Conservation (phyloP, 1,140 invertebrate species). For the Ceratina calcarata region DNA sequence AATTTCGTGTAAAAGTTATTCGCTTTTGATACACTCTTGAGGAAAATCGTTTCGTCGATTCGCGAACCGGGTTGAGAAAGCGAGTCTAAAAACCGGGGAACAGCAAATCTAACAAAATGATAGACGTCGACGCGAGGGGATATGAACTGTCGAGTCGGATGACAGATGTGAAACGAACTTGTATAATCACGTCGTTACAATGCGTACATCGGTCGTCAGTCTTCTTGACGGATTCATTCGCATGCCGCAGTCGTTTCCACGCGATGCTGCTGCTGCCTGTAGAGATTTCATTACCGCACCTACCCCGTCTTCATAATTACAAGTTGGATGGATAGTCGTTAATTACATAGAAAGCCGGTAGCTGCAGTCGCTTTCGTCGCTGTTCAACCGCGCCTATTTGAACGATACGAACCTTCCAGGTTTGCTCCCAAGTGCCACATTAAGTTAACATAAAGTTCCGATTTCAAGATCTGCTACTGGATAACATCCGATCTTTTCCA, state of each 20-base stretch:
- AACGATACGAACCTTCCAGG: constrained; percentile 12
- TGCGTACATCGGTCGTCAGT: constrained; percentile 49
- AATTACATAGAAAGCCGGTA: constrained; percentile 43
- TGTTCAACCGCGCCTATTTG: constrained; percentile 6
- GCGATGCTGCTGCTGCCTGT: constrained; percentile 5
- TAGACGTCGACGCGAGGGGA: not conserved
- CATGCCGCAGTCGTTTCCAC: constrained; percentile 20
- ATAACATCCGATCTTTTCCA: not conserved
- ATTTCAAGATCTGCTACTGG: not conserved
- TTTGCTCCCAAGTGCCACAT: not conserved
- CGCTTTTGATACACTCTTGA: not conserved
- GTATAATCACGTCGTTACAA: constrained; percentile 45
- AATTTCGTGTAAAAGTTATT: not conserved
- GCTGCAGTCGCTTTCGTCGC: constrained; percentile 29
- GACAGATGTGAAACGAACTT: constrained; percentile 25
- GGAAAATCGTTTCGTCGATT: not conserved
- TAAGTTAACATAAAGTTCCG: not conserved
- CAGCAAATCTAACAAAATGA: not conserved
- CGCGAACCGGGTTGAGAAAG: not conserved
- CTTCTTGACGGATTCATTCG: constrained; percentile 42
- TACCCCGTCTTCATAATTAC: constrained; percentile 27
- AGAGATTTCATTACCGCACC: constrained; percentile 54
- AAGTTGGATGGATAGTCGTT: constrained; percentile 41
- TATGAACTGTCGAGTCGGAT: not conserved
- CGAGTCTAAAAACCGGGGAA: not conserved